phyloP scores from a whole-genome alignment of 2,113 vertebrate genomes.

The Pelodiscus sinensis region DNA sequence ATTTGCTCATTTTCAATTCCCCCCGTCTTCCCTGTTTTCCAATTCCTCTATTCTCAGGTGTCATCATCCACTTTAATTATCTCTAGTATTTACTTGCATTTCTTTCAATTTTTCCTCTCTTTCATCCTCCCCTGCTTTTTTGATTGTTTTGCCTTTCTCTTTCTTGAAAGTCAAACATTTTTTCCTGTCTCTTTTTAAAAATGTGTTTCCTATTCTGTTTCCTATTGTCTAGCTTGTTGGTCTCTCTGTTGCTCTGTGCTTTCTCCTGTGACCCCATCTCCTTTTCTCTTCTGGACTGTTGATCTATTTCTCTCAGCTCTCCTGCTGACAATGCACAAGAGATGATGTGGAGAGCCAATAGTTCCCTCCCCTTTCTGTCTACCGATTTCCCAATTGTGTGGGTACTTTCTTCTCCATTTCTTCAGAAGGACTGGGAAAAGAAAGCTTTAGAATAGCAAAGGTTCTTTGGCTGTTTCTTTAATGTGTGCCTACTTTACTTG shows the following conservation, averaged over 20 bases:
- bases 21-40: not conserved
- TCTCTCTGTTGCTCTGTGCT: not conserved
- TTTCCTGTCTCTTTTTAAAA: not conserved
- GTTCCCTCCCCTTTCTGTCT: not conserved
- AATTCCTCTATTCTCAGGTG: not conserved
- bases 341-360: not conserved
- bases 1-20: not conserved
- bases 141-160: not conserved
- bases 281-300: not conserved
- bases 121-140: not conserved
- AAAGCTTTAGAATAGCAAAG: not conserved
- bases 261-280: not conserved
- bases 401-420: not conserved
- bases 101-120: not conserved
- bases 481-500: not conserved
- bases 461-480: not conserved
- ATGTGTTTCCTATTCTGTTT: not conserved
- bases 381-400: not conserved
- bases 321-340: not conserved
- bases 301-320: not conserved
- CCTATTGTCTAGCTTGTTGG: not conserved
- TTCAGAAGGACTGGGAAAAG: not conserved
- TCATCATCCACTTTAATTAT: not conserved
- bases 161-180: conserved; percentile 22
- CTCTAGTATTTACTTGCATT: not conserved